Conservation (phyloP, 2,888 invertebrate genomes). For the Volucella inanis region DNA sequence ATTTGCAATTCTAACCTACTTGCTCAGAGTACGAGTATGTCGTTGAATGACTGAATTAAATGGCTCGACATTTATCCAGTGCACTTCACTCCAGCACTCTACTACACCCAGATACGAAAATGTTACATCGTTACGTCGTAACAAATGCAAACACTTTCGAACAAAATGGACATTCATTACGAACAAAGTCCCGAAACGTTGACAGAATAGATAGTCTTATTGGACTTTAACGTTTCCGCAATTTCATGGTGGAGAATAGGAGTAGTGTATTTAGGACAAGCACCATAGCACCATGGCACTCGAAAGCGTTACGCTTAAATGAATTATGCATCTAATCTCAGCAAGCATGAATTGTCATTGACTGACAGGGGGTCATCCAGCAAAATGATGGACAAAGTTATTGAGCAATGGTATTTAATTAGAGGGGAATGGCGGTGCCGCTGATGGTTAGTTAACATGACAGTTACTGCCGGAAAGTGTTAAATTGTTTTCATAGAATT, state of each 20-base stretch:
- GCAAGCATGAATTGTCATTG: slow-evolving; percentile 25
- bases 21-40: no score
- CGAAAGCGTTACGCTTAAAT: slow-evolving; percentile 10
- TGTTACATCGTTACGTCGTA: no score
- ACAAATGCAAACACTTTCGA: slow-evolving; percentile 28
- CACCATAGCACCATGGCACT: slow-evolving; percentile 1
- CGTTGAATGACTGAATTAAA: no score
- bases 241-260: neutral
- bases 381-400: slow-evolving; percentile 4
- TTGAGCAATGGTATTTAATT: neutral
- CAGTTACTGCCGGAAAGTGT: neutral
- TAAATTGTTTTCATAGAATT: no score
- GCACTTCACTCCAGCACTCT: no score
- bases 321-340: slow-evolving; percentile 19
- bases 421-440: neutral
- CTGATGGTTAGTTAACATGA: slow-evolving; percentile 7
- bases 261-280: neutral
- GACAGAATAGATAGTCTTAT: slow-evolving; percentile 24
- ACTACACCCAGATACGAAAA: no score
- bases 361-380: slow-evolving; percentile 19
- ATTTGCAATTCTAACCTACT: no score
- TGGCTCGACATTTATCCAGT: no score
- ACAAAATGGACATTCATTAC: slow-evolving; percentile 34
- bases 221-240: slow-evolving; percentile 26
- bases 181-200: slow-evolving; percentile 10